phyloP scores from a whole-genome alignment of 2,797 vertebrate genomes.

The Muraenolepis orangiensis region DNA sequence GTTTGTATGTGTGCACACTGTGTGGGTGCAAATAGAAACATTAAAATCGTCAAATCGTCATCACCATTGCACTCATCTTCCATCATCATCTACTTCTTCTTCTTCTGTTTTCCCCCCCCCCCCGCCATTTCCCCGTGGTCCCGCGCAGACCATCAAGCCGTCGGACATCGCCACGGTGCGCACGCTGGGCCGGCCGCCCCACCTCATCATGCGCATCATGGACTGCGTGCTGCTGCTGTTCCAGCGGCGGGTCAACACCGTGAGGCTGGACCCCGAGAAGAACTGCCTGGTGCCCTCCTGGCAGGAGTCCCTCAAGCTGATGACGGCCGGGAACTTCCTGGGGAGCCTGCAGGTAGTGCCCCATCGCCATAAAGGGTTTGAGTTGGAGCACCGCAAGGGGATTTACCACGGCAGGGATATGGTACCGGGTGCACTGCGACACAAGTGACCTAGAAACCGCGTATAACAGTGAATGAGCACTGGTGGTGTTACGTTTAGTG shows the following conservation, averaged over 20 bases:
- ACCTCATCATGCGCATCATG: constrained; percentile 99
- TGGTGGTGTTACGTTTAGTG: neutral
- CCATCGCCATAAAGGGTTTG: no score
- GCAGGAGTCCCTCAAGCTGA: constrained; percentile 95
- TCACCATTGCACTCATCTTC: no score
- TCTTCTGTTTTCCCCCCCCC: neutral
- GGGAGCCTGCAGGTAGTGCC: constrained; percentile 80
- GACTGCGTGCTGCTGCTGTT: constrained; percentile 95
- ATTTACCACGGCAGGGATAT: no score
- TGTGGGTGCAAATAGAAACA: neutral
- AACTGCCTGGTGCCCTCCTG: constrained; percentile 83
- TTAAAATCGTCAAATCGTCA: neutral
- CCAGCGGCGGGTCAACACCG: constrained; percentile 81
- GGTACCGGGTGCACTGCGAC: no score
- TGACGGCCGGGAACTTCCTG: constrained; percentile 95
- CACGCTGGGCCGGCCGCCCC: constrained; percentile 88
- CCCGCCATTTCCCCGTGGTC: no score
- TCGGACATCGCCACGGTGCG: constrained; percentile 93
- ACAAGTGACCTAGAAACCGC: neutral
- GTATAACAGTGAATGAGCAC: neutral
- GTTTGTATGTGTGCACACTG: neutral
- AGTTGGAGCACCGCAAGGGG: no score
- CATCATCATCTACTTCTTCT: no score
- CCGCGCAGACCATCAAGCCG: constrained; percentile 88
- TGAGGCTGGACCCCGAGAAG: constrained; percentile 84